These are phyloP conservation scores for Rapana venosa DNA, from an alignment of 2,888 invertebrate genomes.

Conservation along the genomic window DNA sequence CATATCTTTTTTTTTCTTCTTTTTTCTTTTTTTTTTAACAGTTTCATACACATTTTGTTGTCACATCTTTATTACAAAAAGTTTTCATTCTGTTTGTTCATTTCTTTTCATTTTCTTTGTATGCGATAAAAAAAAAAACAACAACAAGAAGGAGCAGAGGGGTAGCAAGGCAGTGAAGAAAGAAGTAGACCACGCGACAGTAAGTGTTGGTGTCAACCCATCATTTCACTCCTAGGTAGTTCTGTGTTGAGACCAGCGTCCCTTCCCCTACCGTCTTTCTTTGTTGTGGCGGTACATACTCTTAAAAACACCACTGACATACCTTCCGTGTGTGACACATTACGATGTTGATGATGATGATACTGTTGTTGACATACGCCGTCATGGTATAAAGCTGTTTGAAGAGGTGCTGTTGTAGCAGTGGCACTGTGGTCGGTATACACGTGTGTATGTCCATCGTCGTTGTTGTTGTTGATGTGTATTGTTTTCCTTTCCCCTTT, in stretches of 20 bases:
- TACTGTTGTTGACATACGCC: not conserved
- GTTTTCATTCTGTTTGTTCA: not conserved
- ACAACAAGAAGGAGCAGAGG: slow-evolving; percentile 8
- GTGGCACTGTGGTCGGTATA: not conserved
- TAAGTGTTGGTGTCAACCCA: not conserved
- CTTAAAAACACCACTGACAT: not conserved
- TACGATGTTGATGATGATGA: not conserved
- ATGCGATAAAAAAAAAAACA: not conserved
- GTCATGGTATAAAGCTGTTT: not conserved
- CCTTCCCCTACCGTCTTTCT: not conserved
- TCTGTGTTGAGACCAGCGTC: not conserved
- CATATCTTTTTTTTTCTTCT: not conserved
- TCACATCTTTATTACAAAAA: not conserved
- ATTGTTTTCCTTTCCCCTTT: not conserved
- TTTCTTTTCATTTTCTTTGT: not conserved
- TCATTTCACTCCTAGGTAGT: not conserved
- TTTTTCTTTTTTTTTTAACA: not conserved
- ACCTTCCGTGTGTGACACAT: not conserved
- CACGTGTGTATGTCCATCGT: not conserved
- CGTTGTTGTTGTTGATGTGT: slow-evolving; percentile 29
- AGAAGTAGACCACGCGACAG: not conserved
- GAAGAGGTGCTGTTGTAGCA: not conserved
- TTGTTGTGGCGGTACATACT: not conserved
- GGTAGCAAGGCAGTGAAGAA: not conserved
- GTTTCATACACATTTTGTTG: not conserved